Evolutionary conservation across 2,797 vertebrate genomes (phyloP).

Genomic region (Atherinosoma microstoma): DNA sequence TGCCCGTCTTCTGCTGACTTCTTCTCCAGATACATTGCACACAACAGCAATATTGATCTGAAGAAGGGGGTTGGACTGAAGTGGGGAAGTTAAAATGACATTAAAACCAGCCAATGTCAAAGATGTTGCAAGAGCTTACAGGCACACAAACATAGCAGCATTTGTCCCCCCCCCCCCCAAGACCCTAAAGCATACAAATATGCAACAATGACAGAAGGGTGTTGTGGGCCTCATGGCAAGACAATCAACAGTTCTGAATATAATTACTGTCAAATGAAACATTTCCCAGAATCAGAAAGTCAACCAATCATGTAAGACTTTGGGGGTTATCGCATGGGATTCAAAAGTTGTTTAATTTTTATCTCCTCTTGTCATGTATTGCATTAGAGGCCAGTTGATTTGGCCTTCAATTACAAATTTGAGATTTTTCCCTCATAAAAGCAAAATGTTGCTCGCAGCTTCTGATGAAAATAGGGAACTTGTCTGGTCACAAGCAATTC

Average conservation of each 20-base stretch:
- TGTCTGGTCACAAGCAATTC: constrained; percentile 24
- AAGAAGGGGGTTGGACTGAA: constrained; percentile 4
- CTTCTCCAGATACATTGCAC: constrained; percentile 12
- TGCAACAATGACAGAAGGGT: constrained; percentile 47
- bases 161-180: background rate
- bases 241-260: constrained; percentile 41
- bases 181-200: constrained; percentile 37
- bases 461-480: constrained; percentile 5
- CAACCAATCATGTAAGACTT: background rate
- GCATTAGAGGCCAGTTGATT: background rate
- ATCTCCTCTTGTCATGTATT: background rate
- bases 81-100: constrained; percentile 22
- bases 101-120: constrained; percentile 40
- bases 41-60: constrained; percentile 13
- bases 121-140: constrained; percentile 25
- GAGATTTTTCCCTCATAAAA: background rate
- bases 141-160: background rate
- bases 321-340: background rate
- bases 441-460: background rate
- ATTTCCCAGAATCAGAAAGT: constrained; percentile 15
- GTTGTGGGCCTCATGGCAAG: constrained; percentile 30
- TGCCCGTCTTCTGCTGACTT: constrained; percentile 16
- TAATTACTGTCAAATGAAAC: constrained; percentile 36
- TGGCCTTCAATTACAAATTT: background rate
- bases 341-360: constrained; percentile 1